Evolutionary conservation across 1,140 invertebrate species (phyloP), one percentile per base, ranked within the genome.

Genomic region (Euschistus heros): DNA sequence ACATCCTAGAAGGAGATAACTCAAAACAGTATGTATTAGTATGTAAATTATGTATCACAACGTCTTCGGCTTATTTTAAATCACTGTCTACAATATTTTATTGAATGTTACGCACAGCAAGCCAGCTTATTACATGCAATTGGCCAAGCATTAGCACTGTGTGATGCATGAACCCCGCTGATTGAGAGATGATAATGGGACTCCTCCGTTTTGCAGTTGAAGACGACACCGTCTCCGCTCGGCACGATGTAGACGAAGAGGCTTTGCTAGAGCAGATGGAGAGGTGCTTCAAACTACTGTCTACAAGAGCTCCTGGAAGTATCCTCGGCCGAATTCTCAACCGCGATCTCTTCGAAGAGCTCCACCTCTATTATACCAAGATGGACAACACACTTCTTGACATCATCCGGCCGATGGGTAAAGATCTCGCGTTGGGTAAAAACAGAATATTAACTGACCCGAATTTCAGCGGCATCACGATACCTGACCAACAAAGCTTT

Each of bases 401-500:
- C 74, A 79, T 90, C 4, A 85, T 91, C 70, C 88, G 86, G 86
- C 87, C 87, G 7, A 86, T 86, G 47, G 82, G 91, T 64, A 85
- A 87, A 74, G 88, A 86, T 72, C 13, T 67, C 10, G 62, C 33
- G 24, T 22, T 66, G 33, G 55, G 60, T 0, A 62, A 62, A 42
- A 50, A 22, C 62, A 27, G 65, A 50, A 52, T 62, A 33, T 33
- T 50, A 13, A 62, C 27, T 30, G 65, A 64, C n/a, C 22, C 37
- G 26, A 24, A 33, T 20, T 63, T 33, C 73, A 78, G 22, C 62
- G 85, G 85, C 2, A 79, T 90, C 17, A 82, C 88, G 13, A 87
- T 86, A 0, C 90, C 90, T 0, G 91, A 93, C 75, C 87, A 86
- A 69, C 88, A 91, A 71, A 81, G 84, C n/a, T 93, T 89, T 72